These are phyloP conservation scores for Mycalesis mineus DNA, from an alignment of 2,888 invertebrate genomes.

Conservation along the genomic window DNA sequence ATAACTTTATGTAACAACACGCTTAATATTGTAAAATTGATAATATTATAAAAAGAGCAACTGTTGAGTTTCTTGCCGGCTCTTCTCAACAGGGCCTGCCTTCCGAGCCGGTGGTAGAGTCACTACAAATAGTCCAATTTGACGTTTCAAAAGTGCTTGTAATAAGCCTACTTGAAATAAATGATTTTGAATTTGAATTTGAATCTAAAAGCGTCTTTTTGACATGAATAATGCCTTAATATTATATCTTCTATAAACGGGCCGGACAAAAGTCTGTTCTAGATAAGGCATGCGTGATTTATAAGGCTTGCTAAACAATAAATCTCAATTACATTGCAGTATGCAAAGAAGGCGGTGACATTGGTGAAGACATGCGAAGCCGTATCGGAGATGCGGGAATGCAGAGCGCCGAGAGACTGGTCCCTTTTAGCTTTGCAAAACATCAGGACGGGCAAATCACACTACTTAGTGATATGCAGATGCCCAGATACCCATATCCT, in stretches of 20 bases:
- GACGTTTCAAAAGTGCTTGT: no score
- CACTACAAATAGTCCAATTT: no score
- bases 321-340: conserved; percentile 53
- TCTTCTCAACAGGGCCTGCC: no score
- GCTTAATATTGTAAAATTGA: no score
- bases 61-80: no score
- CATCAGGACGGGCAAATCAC: conserved; percentile 94
- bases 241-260: conserved; percentile 1
- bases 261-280: not conserved
- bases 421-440: conserved; percentile 93
- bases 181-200: no score
- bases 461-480: conserved; percentile 94
- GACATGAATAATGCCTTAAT: conserved; percentile 1
- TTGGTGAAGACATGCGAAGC: conserved; percentile 96
- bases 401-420: conserved; percentile 93
- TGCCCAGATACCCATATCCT: conserved; percentile 91
- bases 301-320: not conserved
- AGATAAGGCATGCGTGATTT: conserved; percentile 5
- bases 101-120: no score
- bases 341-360: conserved; percentile 84
- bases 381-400: conserved; percentile 93
- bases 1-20: no score
- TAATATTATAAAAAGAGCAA: no score
- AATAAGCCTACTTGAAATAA: no score
- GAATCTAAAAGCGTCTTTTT: not conserved